Conservation (phyloP, 2,888 invertebrate genomes). For the Cantharis flavilabris region DNA sequence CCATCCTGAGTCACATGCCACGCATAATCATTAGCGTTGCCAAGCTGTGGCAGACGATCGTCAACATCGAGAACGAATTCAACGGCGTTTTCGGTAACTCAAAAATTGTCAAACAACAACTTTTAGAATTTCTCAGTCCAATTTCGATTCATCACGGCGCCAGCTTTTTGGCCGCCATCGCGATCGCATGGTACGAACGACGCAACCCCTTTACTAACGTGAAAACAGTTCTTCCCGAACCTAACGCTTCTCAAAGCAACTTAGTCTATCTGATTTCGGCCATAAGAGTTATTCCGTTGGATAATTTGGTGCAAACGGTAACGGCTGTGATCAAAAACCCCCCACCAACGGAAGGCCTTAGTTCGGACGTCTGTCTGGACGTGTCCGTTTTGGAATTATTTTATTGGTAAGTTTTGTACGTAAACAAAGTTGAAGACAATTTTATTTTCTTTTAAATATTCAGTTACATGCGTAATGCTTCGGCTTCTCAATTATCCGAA, state of each 20-base stretch:
- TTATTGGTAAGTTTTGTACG: constrained; percentile 61
- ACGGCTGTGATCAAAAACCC: constrained; percentile 82
- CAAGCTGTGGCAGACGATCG: constrained; percentile 75
- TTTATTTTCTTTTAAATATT: not conserved
- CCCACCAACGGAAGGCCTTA: constrained; percentile 65
- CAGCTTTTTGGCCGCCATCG: constrained; percentile 80
- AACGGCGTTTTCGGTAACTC: constrained; percentile 63
- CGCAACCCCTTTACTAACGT: constrained; percentile 58
- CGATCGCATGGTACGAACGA: constrained; percentile 84
- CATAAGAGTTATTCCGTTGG: constrained; percentile 82
- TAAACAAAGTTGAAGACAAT: not conserved
- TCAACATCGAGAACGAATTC: constrained; percentile 56
- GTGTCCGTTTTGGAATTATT: constrained; percentile 83
- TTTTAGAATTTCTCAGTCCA: constrained; percentile 82
- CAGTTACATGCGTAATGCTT: constrained; percentile 68
- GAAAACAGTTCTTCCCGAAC: constrained; percentile 64
- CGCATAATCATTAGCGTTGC: constrained; percentile 80
- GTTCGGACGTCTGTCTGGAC: constrained; percentile 68
- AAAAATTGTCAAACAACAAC: constrained; percentile 74
- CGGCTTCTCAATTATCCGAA: constrained; percentile 71
- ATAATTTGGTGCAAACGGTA: constrained; percentile 80
- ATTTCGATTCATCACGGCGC: constrained; percentile 81
- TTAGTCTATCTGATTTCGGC: constrained; percentile 79
- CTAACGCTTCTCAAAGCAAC: constrained; percentile 71
- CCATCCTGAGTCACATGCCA: constrained; percentile 78